Base-by-base conservation (phyloP, 2,797 vertebrate genomes). In the Tokudaia tokunoshimensis region DNA sequence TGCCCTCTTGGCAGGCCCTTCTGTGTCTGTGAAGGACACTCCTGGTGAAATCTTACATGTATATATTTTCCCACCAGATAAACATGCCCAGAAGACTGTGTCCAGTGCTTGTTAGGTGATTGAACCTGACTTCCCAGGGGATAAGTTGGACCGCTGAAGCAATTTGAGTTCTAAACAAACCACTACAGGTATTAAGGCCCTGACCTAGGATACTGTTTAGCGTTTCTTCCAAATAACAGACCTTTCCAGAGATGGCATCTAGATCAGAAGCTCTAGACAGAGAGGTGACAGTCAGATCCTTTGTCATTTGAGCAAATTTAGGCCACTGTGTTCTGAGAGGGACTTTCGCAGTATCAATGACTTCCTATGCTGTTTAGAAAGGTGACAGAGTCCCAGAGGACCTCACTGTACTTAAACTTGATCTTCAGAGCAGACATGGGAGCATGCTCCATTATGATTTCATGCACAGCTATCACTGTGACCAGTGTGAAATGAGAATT, bases 401-500 rank as follows among this genome's bases (percentile, higher is more conserved):
- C 37, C 96, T 96, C 72, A 74, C 37, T 22, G 6, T 86, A 24
- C 95, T 55, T 83, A 72, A 34, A 70, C 34, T 14, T 89, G 79
- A 85, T 72, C 76, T 34, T 96, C 74, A 3, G 19, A 92, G 63
- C 55, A 93, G 47, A 76, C 6, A 9, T 24, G 34, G 65, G 26
- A n/a, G 3, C 0, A 0, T 24, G 47, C 47, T 3, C 79, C 90
- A 44, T 94, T 80, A 75, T 61, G 44, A 98, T 96, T 52, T 67
- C 92, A 94, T 95, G 87, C 26, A 57, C 92, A 97, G 94, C 86
- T 76, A 55, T 84, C 44, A 3, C 83, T 75, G 61, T 89, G 91
- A 97, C 95, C 78, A 74, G 86, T 3, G 3, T 8, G 37, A 94
- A 92, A 84, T 92, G n/a, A 95, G 91, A 94, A 92, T 96, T 94